phyloP scores from a whole-genome alignment of 2,113 vertebrate species.

The Bolborhynchus lineola region DNA sequence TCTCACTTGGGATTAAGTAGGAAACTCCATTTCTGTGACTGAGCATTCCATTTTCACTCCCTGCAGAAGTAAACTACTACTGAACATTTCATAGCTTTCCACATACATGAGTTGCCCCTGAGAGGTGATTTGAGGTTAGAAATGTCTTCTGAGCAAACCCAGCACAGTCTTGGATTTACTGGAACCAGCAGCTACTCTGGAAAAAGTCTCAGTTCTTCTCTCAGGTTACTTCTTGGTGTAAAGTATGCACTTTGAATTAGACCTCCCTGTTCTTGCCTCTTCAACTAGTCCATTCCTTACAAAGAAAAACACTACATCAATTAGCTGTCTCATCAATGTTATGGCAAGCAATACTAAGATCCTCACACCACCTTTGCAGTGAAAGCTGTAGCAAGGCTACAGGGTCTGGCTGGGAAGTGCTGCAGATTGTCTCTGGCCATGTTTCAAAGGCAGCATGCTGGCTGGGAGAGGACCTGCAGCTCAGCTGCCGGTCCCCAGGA shows the following conservation, averaged over 20 bases:
- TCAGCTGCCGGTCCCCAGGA: background rate
- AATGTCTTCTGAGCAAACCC: background rate
- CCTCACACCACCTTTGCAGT: background rate
- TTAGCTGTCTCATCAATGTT: background rate
- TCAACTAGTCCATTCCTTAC: background rate
- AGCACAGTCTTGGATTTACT: background rate
- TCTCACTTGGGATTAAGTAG: background rate
- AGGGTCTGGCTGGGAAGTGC: background rate
- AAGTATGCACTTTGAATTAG: background rate
- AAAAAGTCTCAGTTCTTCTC: background rate
- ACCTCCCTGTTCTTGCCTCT: background rate
- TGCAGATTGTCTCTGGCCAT: background rate
- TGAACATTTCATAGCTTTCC: background rate
- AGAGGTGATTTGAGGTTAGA: background rate
- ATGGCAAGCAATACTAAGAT: background rate
- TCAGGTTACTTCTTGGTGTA: background rate
- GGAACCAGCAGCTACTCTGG: background rate
- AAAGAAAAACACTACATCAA: background rate
- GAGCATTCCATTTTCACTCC: background rate
- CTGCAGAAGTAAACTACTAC: background rate
- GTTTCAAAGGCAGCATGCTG: background rate
- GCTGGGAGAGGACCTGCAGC: background rate
- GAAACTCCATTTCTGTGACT: background rate
- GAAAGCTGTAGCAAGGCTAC: background rate
- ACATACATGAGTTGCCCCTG: background rate